Conservation (phyloP, 2,113 vertebrate species). For the Lepisosteus oculatus region DNA sequence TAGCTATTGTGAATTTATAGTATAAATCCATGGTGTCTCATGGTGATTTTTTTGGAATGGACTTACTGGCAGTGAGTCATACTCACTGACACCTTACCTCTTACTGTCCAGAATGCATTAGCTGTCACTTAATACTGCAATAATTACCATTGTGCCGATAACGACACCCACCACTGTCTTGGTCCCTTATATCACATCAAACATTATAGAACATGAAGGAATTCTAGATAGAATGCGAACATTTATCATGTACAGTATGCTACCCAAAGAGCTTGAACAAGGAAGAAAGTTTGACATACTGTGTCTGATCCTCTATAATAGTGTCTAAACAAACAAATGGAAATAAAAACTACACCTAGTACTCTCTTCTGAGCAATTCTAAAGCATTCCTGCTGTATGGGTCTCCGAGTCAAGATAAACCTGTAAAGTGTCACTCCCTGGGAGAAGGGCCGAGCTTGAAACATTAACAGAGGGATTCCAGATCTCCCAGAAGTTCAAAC, state of each 20-base stretch:
- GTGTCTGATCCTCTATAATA: too few relatives aligned
- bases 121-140: not conserved
- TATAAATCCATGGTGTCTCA: slow-evolving; percentile 18
- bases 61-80: slow-evolving; percentile 19
- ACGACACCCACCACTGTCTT: too few relatives aligned
- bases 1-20: slow-evolving; percentile 17
- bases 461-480: slow-evolving; percentile 35
- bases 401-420: too few relatives aligned
- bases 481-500: slow-evolving; percentile 32
- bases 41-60: slow-evolving; percentile 3
- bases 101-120: slow-evolving; percentile 27
- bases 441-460: slow-evolving; percentile 19
- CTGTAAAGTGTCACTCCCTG: too few relatives aligned
- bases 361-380: too few relatives aligned
- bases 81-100: slow-evolving; percentile 27
- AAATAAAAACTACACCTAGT: too few relatives aligned
- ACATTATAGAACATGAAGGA: not conserved
- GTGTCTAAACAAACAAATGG: too few relatives aligned
- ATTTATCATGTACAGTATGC: too few relatives aligned
- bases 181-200: too few relatives aligned
- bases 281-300: too few relatives aligned
- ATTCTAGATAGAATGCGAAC: slow-evolving; percentile 6
- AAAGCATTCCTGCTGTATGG: too few relatives aligned
- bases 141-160: not conserved
- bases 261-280: too few relatives aligned